Conservation (phyloP, 1,140 invertebrate genomes). For the Eumaeus atala region DNA sequence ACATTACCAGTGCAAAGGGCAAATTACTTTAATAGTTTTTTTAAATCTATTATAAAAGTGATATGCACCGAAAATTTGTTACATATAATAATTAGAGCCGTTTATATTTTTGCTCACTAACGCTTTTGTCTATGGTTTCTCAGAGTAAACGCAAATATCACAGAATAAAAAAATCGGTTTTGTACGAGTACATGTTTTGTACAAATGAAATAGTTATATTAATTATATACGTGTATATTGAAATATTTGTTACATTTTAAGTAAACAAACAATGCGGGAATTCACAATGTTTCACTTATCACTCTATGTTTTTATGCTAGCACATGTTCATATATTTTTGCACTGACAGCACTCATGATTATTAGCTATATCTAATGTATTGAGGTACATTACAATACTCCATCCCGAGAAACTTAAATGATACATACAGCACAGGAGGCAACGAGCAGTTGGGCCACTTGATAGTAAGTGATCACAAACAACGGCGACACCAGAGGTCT, state of each 20-base stretch:
- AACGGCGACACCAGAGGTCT: too few species aligned
- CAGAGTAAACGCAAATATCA: not conserved
- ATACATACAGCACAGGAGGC: too few species aligned
- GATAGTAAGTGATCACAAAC: too few species aligned
- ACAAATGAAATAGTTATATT: not conserved
- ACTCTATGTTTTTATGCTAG: not conserved
- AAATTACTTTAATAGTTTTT: not conserved
- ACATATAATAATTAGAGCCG: too few species aligned
- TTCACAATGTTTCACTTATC: not conserved
- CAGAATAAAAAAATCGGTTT: not conserved
- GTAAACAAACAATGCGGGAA: slow-evolving; percentile 1
- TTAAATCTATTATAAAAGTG: not conserved
- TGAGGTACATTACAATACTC: too few species aligned
- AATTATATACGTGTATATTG: not conserved
- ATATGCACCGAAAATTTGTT: too few species aligned
- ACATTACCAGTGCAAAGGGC: too few species aligned
- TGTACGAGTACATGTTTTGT: slow-evolving; percentile 3
- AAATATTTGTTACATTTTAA: slow-evolving; percentile 9
- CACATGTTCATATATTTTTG: too few species aligned
- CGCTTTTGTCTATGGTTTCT: slow-evolving; percentile 2
- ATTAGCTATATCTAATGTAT: too few species aligned
- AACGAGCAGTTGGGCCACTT: too few species aligned
- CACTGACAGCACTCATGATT: too few species aligned
- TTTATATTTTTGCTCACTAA: slow-evolving; percentile 5
- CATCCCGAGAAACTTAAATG: too few species aligned